Conservation (phyloP, 2,888 invertebrate species). For the Smittia sp. region DNA sequence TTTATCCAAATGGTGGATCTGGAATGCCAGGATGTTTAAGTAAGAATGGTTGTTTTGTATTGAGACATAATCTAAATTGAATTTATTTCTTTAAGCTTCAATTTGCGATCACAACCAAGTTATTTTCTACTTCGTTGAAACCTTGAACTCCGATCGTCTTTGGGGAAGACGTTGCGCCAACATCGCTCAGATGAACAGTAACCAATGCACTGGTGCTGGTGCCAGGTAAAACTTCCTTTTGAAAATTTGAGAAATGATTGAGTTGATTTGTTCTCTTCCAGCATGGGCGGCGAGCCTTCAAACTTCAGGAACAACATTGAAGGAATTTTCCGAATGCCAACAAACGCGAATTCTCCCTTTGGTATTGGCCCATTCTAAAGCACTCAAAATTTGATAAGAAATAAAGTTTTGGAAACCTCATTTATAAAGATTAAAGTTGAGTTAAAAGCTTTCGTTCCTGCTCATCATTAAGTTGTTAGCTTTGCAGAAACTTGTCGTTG, state of each 20-base stretch:
- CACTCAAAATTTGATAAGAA: too few species aligned
- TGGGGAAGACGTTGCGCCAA: background rate
- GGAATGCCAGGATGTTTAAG: background rate
- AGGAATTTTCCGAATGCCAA: background rate
- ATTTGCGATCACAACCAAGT: background rate
- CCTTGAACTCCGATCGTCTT: background rate
- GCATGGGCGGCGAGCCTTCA: conserved; percentile 15
- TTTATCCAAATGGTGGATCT: conserved; percentile 48
- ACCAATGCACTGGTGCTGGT: background rate
- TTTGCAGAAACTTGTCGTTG: too few species aligned
- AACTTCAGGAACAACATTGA: background rate
- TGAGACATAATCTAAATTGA: background rate
- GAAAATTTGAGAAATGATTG: too few species aligned
- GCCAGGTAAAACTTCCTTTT: too few species aligned
- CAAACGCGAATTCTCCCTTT: background rate
- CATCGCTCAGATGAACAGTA: background rate
- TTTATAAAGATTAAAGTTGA: too few species aligned
- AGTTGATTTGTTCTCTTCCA: too few species aligned
- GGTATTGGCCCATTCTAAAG: background rate
- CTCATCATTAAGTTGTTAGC: too few species aligned
- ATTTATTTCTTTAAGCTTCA: background rate
- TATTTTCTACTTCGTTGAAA: background rate
- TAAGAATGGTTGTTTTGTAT: too few species aligned
- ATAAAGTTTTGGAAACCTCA: too few species aligned
- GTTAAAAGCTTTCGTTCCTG: too few species aligned